Evolutionary conservation across 2,888 invertebrate species (phyloP), one percentile per base, ranked within the genome.

Genomic region (Acheta domesticus): DNA sequence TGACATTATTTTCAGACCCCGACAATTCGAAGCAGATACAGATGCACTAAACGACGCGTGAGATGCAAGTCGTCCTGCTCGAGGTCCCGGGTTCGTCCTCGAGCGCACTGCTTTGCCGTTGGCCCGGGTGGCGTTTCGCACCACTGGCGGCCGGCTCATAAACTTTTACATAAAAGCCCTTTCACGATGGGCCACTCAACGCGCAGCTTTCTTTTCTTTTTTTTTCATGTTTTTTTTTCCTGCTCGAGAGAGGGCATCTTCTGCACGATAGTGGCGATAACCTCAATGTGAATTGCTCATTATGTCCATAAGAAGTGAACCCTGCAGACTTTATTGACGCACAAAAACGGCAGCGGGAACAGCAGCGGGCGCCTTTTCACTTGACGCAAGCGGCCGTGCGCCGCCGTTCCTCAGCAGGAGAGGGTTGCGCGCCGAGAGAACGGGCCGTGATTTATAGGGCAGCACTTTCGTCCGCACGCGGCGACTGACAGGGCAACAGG

Each of bases 201-300:
- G 36, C 36, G 36, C 36, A 36, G 36, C 36, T 36, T 36, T 36
- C 36, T 36, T 36, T 36, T 23, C 4, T 2, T 23, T 23, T 2
- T 23, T 23, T 1, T 23, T n/a, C n/a, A n/a, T 3, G 23, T 36
- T 4, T 36, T 14, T 62, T 62, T 62, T 12, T 11, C 62, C 14
- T n/a, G 12, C 62, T 62, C 62, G 16, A 36, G 36, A 36, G 62
- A 62, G 62, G n/a, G 62, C 62, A 62, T 62, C 62, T 62, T n/a
- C 62, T n/a, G 62, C 62, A n/a, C 62, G 62, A 62, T 62, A 62
- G 16, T 19, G 16, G 62, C 62, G 62, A 62, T 62, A 62, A 62
- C 62, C 62, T n/a, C 62, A 8, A 62, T 62, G 62, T 62, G 62
- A 62, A 62, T 62, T 62, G 62, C 62, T 62, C 62, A 62, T 62